Conservation (phyloP, 2,113 vertebrate genomes). For the Silurus asotus region DNA sequence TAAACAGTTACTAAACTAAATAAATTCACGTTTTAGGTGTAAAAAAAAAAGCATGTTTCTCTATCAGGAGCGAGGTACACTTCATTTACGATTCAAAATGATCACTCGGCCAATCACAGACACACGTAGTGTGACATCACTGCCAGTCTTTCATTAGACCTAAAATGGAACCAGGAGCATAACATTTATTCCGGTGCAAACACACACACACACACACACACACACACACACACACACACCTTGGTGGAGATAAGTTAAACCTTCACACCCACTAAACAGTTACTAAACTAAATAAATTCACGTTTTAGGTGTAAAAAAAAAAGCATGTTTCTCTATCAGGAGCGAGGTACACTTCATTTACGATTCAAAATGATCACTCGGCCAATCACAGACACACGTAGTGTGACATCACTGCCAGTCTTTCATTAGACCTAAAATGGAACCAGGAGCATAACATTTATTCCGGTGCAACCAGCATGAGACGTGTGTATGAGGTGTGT, state of each 20-base stretch:
- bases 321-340: background rate
- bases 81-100: background rate
- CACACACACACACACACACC: background rate
- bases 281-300: too few species aligned
- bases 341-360: background rate
- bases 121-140: background rate
- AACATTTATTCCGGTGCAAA: background rate
- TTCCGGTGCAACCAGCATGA: background rate
- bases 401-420: background rate
- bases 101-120: background rate
- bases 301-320: background rate
- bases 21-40: background rate
- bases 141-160: background rate
- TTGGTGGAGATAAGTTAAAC: slow-evolving; percentile 10
- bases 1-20: background rate
- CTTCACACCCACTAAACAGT: background rate
- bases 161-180: background rate
- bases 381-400: background rate
- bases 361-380: background rate
- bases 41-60: background rate
- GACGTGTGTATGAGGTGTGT: background rate
- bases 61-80: background rate
- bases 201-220: background rate
- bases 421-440: background rate
- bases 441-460: background rate